Base-by-base conservation (phyloP, 2,888 invertebrate genomes). In the Sphaerophoria rueppellii region DNA sequence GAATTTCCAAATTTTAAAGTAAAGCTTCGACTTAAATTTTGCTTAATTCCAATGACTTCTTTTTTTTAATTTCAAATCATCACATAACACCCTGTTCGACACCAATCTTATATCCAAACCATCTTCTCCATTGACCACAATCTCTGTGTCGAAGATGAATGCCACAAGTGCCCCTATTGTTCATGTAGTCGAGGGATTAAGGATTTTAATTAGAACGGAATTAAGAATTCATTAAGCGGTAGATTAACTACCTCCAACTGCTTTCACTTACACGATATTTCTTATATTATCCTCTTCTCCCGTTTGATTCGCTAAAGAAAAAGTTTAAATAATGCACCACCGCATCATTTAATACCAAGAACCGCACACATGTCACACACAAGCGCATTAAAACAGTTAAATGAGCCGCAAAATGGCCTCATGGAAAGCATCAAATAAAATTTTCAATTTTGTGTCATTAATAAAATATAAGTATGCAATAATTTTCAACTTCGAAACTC, bases 401-500 rank as follows among this genome's bases (percentile, higher is more conserved):
- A 77, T 61, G 32, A 54, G 48, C 82, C 54, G 11, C 57, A 52
- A 76, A 80, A 72, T 57, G 48, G 75, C 67, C 75, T 80, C 79
- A 71, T 80, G 83, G 61, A 83, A 79, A 71, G 60, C 50, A 83
- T 79, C 72, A 75, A 75, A 83, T 75, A 75, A 80, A 80, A 80
- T 75, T 85, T 85, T 85, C 83, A 85, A 85, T 85, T 85, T 85
- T 80, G 75, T 83, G 76, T 74, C 81, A 85, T 85, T 85, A 85
- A 85, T 85, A 85, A 85, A 85, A 85, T 81, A 81, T 85, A 85
- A 85, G 80, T 85, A 81, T 73, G 81, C 76, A 80, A 85, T 85
- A 85, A 83, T 77, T 85, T 77, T 85, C 77, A 76, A 73, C 72
- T 81, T 85, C 48, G 54, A 80, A 81, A 81, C 63, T 77, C 85